phyloP scores from a whole-genome alignment of 2,797 vertebrate genomes.

The Manis javanica region DNA sequence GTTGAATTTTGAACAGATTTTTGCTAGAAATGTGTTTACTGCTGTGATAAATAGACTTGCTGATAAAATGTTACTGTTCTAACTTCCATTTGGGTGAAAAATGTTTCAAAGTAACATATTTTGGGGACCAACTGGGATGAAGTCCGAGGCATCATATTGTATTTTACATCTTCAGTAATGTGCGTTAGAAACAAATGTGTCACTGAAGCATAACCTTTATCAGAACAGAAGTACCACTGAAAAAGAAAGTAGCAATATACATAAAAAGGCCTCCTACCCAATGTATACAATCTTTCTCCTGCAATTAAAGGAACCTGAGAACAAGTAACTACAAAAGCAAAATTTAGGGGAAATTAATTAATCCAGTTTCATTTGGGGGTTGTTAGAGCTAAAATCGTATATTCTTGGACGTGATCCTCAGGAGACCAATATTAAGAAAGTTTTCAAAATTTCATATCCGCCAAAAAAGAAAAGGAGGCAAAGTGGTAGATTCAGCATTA shows the following conservation, averaged over 20 bases:
- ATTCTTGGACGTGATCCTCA: not conserved
- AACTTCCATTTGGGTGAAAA: constrained; percentile 37
- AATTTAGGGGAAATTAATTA: not conserved
- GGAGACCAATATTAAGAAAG: not conserved
- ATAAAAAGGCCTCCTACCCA: not conserved
- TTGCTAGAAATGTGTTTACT: constrained; percentile 12
- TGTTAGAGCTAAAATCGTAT: not conserved
- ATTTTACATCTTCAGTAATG: constrained; percentile 20
- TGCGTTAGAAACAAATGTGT: constrained; percentile 47
- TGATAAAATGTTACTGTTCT: constrained; percentile 29
- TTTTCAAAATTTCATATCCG: not conserved
- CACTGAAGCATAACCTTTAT: not conserved
- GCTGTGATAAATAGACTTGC: not conserved
- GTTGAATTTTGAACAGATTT: not conserved
- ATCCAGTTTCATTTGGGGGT: not conserved
- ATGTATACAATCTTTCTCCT: not conserved
- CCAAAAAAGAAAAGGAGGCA: not conserved
- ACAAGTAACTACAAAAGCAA: not conserved
- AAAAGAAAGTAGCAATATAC: constrained; percentile 14
- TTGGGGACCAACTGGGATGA: not conserved
- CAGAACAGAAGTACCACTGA: not conserved
- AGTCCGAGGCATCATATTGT: not conserved
- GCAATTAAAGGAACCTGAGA: not conserved
- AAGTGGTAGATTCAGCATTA: not conserved
- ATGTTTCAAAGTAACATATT: constrained; percentile 45